phyloP scores from a whole-genome alignment of 2,888 invertebrate genomes.

The Agriopis aurantiaria region DNA sequence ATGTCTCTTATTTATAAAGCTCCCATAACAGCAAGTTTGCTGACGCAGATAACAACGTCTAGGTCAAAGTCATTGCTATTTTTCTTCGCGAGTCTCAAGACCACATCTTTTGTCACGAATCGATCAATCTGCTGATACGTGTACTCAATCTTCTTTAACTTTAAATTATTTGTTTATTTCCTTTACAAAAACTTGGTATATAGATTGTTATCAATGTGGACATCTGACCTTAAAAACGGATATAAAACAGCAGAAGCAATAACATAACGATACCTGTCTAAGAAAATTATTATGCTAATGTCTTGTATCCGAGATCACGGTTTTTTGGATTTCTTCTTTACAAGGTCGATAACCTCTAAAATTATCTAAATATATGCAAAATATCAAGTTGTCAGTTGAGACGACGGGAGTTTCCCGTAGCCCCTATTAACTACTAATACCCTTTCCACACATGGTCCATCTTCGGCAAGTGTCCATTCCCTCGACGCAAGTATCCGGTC shows the following conservation, averaged over 20 bases:
- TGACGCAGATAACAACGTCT: constrained; percentile 28
- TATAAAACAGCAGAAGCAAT: constrained; percentile 2
- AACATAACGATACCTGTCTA: background rate
- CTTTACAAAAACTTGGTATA: constrained; percentile 1
- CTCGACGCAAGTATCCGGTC: constrained; percentile 35
- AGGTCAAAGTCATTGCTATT: constrained; percentile 33
- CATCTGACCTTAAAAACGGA: constrained; percentile 16
- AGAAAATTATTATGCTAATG: too few relatives aligned
- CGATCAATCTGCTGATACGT: constrained; percentile 25
- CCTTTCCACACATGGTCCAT: constrained; percentile 8
- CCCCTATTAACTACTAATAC: background rate
- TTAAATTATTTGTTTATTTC: constrained; percentile 11
- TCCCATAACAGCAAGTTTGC: constrained; percentile 29
- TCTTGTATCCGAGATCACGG: too few relatives aligned
- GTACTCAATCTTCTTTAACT: background rate
- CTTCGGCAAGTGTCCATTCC: constrained; percentile 11
- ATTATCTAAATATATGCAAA: background rate
- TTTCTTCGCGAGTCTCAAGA: constrained; percentile 41
- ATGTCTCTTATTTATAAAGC: constrained; percentile 38
- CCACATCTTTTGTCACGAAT: constrained; percentile 31
- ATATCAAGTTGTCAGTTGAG: constrained; percentile 15
- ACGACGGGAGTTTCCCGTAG: constrained; percentile 17
- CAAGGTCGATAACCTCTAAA: constrained; percentile 9
- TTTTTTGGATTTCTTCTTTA: background rate
- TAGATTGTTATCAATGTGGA: background rate